These are phyloP conservation scores for Heliconius charithonia DNA, from an alignment of 2,888 invertebrate species.

Conservation along the genomic window DNA sequence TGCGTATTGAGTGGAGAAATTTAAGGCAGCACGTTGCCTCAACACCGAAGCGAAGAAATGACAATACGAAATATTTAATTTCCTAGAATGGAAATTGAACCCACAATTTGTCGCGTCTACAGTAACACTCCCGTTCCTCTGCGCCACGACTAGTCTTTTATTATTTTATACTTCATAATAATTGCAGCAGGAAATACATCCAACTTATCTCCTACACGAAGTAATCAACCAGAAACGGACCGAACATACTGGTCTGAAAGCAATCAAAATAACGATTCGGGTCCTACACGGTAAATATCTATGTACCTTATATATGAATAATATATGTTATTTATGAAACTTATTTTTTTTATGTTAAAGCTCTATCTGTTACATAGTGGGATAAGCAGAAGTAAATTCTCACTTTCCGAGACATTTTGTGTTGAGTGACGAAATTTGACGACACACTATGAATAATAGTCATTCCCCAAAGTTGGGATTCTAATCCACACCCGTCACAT, in stretches of 20 bases:
- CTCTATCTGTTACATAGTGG: too few species aligned
- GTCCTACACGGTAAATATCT: constrained; percentile 37
- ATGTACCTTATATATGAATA: not conserved
- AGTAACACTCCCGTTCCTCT: not conserved
- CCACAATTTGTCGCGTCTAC: not conserved
- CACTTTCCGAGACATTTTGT: too few species aligned
- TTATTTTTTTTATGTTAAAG: too few species aligned
- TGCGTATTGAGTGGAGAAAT: not conserved
- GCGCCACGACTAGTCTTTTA: constrained; percentile 3
- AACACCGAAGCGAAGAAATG: not conserved
- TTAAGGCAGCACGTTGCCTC: not conserved
- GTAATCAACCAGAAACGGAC: constrained; percentile 50
- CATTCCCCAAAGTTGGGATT: too few species aligned
- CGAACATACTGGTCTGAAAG: constrained; percentile 61
- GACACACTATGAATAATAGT: too few species aligned
- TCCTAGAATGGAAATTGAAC: not conserved
- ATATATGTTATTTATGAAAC: too few species aligned
- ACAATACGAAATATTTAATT: not conserved
- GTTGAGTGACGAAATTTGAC: too few species aligned
- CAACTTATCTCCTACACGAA: constrained; percentile 28
- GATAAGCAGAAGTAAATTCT: too few species aligned
- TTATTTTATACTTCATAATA: not conserved
- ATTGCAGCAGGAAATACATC: constrained; percentile 18
- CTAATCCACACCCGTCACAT: too few species aligned
- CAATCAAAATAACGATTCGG: constrained; percentile 43